Base-by-base conservation (phyloP, 2,888 invertebrate genomes). In the Polyommatus icarus region DNA sequence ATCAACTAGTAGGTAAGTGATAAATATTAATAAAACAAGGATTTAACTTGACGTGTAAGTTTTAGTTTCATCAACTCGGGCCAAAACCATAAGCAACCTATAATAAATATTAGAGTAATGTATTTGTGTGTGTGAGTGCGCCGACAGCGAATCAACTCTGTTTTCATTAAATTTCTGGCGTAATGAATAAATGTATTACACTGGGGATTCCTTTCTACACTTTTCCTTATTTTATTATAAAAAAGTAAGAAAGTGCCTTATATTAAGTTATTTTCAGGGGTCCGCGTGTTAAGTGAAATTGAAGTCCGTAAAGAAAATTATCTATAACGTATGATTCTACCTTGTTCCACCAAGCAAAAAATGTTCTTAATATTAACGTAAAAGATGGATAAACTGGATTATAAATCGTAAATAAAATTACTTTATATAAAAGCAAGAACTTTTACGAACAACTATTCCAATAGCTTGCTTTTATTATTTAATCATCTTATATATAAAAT, bases 121-220 rank as follows among this genome's bases (percentile, higher is more conserved):
- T 20, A 15, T 20, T 32, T n/a, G 83, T 85, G 80, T 82, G 76
- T 80, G 81, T 75, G 75, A 78, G 76, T 59, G 82, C 81, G 79
- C 80, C 36, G 61, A 78, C 80, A 79, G 79, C 36, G 67, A 78
- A 76, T 79, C 71, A 72, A 80, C 71, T 76, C 79, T 76, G 82
- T 85, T 87, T 89, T 88, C 85, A 89, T 89, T 90, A 90, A 90
- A 90, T 90, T 91, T 88, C 89, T 89, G 88, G 86, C 86, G 83
- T 90, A 89, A 91, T 89, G 90, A 91, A 91, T 91, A 91, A 91
- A 91, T 90, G 89, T 90, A 90, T 89, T 89, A 89, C 90, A 88
- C 87, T 76, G 82, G 89, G 88, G 89, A 90, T 88, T 86, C 83
- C 83, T 87, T 85, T 87, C 85, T 86, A 85, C 85, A 87, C 85